Conservation (phyloP, 2,797 vertebrate species). For the Pseudomugil gertrudae region DNA sequence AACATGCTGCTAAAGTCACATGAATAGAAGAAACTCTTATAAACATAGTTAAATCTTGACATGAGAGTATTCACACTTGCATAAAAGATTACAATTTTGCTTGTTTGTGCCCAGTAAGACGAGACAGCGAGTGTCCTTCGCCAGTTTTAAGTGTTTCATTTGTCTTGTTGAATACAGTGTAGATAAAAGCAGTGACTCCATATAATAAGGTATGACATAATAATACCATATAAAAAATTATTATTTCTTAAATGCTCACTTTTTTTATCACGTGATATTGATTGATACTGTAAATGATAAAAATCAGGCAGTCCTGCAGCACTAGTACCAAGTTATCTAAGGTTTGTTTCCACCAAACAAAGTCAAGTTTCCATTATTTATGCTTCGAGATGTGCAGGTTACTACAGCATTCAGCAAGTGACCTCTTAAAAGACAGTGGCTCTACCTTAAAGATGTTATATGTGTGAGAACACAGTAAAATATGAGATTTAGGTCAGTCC, state of each 20-base stretch:
- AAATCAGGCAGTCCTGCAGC: neutral
- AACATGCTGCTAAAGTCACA: constrained; percentile 4
- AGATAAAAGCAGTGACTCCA: neutral
- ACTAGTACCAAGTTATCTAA: neutral
- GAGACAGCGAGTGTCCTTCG: neutral
- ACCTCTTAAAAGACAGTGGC: neutral
- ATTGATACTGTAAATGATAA: neutral
- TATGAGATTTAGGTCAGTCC: neutral
- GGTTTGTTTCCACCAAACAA: no score
- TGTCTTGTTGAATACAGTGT: neutral
- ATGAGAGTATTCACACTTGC: neutral
- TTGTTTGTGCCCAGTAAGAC: neutral
- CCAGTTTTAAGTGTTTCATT: neutral
- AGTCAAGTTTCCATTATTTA: neutral
- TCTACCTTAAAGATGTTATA: no score
- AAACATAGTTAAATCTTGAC: neutral
- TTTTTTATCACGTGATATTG: neutral
- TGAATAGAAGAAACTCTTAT: neutral
- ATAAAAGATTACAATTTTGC: neutral
- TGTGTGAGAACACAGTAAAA: neutral
- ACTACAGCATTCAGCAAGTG: neutral
- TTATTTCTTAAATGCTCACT: no score
- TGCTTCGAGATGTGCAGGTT: neutral
- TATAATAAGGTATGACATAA: neutral
- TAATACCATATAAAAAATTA: no score